Evolutionary conservation across 2,888 invertebrate species (phyloP).

Genomic region (Panzeria rudis): DNA sequence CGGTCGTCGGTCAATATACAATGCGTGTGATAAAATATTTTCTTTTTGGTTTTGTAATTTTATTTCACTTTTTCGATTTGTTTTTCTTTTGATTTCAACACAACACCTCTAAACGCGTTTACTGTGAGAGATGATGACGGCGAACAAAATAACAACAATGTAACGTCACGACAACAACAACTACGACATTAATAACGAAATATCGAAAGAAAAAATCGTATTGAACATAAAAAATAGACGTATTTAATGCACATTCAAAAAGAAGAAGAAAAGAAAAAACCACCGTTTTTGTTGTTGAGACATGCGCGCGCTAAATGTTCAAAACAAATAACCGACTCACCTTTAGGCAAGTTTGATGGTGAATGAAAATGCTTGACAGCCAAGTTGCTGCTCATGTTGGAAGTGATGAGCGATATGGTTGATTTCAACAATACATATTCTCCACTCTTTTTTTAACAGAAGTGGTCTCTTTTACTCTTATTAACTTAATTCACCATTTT

Average conservation of each 20-base stretch:
- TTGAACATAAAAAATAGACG: conserved; percentile 31
- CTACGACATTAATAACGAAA: conserved; percentile 45
- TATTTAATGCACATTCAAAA: conserved; percentile 23
- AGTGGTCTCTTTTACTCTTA: conserved; percentile 29
- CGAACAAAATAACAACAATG: conserved; percentile 59
- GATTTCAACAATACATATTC: conserved; percentile 17
- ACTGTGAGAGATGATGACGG: conserved; percentile 61
- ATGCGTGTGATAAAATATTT: conserved; percentile 55
- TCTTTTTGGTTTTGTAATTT: conserved; percentile 1
- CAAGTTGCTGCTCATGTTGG: conserved; percentile 64
- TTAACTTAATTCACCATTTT: background rate
- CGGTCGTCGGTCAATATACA: conserved; percentile 58
- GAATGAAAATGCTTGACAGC: conserved; percentile 70
- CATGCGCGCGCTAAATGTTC: conserved; percentile 67
- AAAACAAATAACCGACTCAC: conserved; percentile 66
- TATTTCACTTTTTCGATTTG: conserved; percentile 30
- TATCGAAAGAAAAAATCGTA: conserved; percentile 23
- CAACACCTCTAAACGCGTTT: conserved; percentile 65
- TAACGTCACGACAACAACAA: conserved; percentile 42
- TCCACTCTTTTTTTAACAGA: background rate
- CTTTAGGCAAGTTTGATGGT: conserved; percentile 72
- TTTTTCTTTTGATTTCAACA: conserved; percentile 29
- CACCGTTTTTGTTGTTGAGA: conserved; percentile 65
- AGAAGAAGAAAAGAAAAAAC: background rate
- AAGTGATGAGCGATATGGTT: conserved; percentile 55